These are phyloP conservation scores for Falco concolor DNA, from an alignment of 2,797 vertebrate species.

Conservation along the genomic window DNA sequence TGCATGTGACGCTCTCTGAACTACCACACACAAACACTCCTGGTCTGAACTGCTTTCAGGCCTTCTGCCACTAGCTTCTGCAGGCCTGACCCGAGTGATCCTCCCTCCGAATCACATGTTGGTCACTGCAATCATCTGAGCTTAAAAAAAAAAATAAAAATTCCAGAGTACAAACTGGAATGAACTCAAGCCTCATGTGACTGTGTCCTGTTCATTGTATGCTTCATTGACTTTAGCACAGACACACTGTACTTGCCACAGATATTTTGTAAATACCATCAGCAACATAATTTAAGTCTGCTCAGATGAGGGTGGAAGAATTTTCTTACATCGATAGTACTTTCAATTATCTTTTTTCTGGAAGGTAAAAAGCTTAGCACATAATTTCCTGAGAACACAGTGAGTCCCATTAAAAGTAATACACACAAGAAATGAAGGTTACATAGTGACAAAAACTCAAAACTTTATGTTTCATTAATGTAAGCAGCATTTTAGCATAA, in stretches of 20 bases:
- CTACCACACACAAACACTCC: background rate
- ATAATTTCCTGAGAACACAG: background rate
- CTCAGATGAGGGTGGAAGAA: conserved; percentile 2
- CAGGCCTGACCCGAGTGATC: conserved; percentile 43
- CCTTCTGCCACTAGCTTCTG: conserved; percentile 12
- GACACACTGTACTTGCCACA: conserved; percentile 65
- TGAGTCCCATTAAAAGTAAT: background rate
- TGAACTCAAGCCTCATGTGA: conserved; percentile 64
- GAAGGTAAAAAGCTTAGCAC: background rate
- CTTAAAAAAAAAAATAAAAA: background rate
- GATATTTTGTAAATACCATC: conserved; percentile 71
- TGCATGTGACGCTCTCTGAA: background rate
- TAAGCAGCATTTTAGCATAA: background rate
- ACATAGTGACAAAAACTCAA: background rate
- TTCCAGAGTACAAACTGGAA: conserved; percentile 53
- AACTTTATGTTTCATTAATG: background rate
- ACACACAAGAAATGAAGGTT: background rate
- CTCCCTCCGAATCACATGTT: conserved; percentile 33
- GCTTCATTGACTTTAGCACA: conserved; percentile 67
- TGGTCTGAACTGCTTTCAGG: conserved; percentile 37
- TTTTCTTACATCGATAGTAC: conserved; percentile 10
- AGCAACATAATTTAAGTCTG: conserved; percentile 25
- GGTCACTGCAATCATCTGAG: conserved; percentile 53
- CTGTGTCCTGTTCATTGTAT: conserved; percentile 57
- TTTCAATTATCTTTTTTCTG: background rate